A percentile compares a stretch with the other conserved stretches of the same genome.
phyloP scores from a whole-genome alignment of 1,140 invertebrate genomes.

The Pemphigus obesinymphae region DNA sequence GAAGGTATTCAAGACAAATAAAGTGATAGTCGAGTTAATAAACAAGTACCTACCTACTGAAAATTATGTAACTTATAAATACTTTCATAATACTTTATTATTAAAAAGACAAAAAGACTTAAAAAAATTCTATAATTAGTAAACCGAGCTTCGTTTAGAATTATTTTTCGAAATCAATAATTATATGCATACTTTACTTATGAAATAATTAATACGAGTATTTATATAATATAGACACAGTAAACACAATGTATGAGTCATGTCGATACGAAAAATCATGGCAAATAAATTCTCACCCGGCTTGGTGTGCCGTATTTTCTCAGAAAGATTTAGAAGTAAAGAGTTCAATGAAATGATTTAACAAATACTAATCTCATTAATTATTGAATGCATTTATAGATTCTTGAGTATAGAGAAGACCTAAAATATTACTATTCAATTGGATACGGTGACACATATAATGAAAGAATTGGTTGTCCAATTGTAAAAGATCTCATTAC shows the following conservation, averaged over 20 bases:
- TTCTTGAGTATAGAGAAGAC: not conserved
- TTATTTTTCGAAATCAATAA: no score
- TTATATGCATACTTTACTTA: no score
- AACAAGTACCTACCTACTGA: no score
- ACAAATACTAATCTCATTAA: not conserved
- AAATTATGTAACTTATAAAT: no score
- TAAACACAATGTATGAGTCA: not conserved
- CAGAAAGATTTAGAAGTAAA: constrained; percentile 8
- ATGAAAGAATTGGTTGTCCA: not conserved
- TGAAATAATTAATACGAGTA: no score
- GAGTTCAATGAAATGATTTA: not conserved
- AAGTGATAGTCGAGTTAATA: no score
- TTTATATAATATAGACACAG: not conserved
- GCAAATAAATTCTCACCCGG: not conserved
- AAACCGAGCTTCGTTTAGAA: no score
- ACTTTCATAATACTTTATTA: no score
- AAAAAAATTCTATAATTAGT: no score
- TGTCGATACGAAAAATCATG: not conserved
- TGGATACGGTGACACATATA: not conserved
- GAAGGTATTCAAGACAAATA: no score
- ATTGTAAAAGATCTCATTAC: not conserved
- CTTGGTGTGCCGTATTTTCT: constrained; percentile 6
- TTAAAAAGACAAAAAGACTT: no score
- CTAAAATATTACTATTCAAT: not conserved
- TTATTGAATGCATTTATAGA: not conserved